These are phyloP conservation scores for Crotophaga sulcirostris DNA, from an alignment of 2,113 vertebrate species.

Conservation along the genomic window DNA sequence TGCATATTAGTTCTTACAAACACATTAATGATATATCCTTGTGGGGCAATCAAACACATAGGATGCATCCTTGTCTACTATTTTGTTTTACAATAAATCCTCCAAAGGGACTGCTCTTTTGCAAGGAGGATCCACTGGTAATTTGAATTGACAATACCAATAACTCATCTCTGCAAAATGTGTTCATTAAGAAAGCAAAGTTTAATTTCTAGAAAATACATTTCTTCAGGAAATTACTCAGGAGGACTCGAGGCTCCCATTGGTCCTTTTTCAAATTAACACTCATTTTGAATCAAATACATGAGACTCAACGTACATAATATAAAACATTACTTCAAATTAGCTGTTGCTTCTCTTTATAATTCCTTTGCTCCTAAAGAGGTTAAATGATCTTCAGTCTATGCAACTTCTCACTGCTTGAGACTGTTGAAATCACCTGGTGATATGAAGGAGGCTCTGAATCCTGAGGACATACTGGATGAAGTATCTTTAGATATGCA, in stretches of 20 bases:
- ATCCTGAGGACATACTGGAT: background rate
- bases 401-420: background rate
- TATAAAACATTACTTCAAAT: background rate
- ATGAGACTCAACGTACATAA: background rate
- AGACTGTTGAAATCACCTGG: background rate
- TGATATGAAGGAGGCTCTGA: background rate
- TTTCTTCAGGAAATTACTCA: constrained; percentile 40
- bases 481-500: background rate
- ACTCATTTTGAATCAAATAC: constrained; percentile 23
- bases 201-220: constrained; percentile 56
- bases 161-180: constrained; percentile 20
- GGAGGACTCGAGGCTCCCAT: background rate
- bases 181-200: constrained; percentile 32
- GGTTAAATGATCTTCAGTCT: background rate
- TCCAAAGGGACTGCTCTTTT: constrained; percentile 8
- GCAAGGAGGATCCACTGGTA: background rate
- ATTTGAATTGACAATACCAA: constrained; percentile 22
- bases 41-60: background rate
- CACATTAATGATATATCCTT: background rate
- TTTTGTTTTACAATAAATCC: background rate
- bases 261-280: constrained; percentile 41
- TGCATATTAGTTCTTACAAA: constrained; percentile 17
- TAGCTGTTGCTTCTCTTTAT: background rate
- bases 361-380: constrained; percentile 1
- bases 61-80: constrained; percentile 31